Evolutionary conservation across 2,113 vertebrate genomes (phyloP).

Genomic region (Circaetus gallicus): DNA sequence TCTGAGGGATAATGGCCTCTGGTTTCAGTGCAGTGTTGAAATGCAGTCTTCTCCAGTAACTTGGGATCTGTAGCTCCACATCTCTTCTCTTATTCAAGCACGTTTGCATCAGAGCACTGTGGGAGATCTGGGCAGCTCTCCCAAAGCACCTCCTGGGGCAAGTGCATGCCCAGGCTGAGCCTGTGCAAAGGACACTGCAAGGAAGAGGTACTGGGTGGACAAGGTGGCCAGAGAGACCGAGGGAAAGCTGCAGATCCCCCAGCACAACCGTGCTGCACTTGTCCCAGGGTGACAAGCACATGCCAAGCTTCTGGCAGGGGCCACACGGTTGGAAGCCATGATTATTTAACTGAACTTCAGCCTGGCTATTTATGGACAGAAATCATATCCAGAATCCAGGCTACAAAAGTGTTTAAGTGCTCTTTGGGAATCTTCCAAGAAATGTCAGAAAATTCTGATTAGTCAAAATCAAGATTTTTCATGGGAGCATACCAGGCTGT

Average conservation of each 20-base stretch:
- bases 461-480: conserved; percentile 28
- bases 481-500: background rate
- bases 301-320: background rate
- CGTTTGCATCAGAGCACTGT: rapidly evolving
- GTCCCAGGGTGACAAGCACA: background rate
- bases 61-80: background rate
- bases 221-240: background rate
- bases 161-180: background rate
- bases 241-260: background rate
- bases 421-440: conserved; percentile 45
- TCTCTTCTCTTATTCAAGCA: background rate
- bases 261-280: background rate
- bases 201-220: background rate
- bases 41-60: background rate
- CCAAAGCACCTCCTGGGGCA: background rate
- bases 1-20: background rate
- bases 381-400: background rate
- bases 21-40: background rate
- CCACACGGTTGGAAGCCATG: background rate
- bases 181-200: background rate
- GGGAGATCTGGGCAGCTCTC: background rate
- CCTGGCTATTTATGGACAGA: conserved; percentile 48
- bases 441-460: conserved; percentile 32
- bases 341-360: background rate
- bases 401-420: background rate